Conservation (phyloP, 2,113 vertebrate genomes). For the Corvus cornix region DNA sequence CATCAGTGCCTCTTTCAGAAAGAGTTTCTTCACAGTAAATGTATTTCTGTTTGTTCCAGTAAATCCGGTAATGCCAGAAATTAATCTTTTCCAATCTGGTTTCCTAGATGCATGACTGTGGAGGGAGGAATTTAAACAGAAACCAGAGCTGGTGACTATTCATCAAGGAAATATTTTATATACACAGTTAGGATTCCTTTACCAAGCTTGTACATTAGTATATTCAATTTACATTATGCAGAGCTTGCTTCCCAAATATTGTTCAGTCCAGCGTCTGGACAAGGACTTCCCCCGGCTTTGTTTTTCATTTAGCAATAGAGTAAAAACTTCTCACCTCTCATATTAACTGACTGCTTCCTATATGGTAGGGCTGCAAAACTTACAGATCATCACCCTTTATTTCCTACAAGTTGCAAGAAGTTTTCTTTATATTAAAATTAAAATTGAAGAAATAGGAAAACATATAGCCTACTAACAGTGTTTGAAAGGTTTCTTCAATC, state of each 20-base stretch:
- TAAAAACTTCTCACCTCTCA: not conserved
- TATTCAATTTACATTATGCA: not conserved
- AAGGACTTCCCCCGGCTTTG: not conserved
- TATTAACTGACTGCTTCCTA: not conserved
- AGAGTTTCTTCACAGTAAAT: not conserved
- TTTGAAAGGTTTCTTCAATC: not conserved
- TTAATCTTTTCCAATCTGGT: not conserved
- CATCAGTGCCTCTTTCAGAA: not conserved
- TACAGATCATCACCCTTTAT: not conserved
- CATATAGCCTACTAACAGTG: not conserved
- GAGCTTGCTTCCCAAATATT: slow-evolving; percentile 21
- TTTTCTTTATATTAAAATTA: not conserved
- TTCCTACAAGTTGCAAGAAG: not conserved
- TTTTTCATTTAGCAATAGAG: not conserved
- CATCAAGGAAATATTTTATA: slow-evolving; percentile 61
- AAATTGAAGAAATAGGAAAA: not conserved
- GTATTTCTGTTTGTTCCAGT: not conserved
- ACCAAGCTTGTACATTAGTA: slow-evolving; percentile 40
- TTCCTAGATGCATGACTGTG: slow-evolving; percentile 22
- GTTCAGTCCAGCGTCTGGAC: not conserved
- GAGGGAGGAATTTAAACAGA: slow-evolving; percentile 71
- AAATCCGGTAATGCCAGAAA: slow-evolving; percentile 7
- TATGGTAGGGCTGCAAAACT: not conserved
- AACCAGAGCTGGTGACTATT: slow-evolving; percentile 58
- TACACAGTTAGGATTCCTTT: slow-evolving; percentile 52